Evolutionary conservation across 2,113 vertebrate genomes (phyloP), one percentile per base, ranked within the genome.

Genomic region (Callocephalon fimbriatum): DNA sequence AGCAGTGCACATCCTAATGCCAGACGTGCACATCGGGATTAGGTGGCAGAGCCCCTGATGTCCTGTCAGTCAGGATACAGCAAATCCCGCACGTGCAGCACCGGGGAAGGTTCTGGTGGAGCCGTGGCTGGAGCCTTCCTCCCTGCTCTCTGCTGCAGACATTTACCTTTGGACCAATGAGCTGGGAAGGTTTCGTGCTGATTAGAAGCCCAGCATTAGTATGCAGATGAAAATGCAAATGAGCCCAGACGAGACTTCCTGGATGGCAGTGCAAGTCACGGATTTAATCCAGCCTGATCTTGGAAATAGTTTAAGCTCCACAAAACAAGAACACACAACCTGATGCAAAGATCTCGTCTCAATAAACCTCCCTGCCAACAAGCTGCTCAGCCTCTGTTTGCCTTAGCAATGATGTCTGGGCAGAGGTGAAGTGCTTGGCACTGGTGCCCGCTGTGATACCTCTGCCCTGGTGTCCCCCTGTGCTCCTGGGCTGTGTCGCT

Each of bases 91-190:
- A 47, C 9, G 14, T 35, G 86, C 18, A 12, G 84, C 63, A 16
- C 2, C 2, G 68, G 9, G 53, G 16, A 66, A 51, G 56, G 42
- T 37, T 31, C 42, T 51, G 42, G 10, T 66, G 3, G 12, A 82
- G 76, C 85, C 14, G 4, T 35, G 32, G 20, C 22, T 58, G 56
- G 21, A 35, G 8, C 56, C 32, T 35, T 76, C 1, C 16, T 72
- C 84, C 75, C 23, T 26, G 48, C 59, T 95, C 72, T 77, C 92
- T 82, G 37, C 5, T 31, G 61, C 95, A 86, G 96, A 82, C 68
- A 20, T 94, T 85, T 78, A 54, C 94, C 56, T 94, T 95, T 73
- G 74, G 94, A 87, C 76, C 82, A 61, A 45, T 54, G 95, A 87
- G 83, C 79, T 40, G 23, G 75, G 90, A 76, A 93, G 84, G 53